Evolutionary conservation across 2,113 vertebrate genomes (phyloP).

Genomic region (Brachyhypopomus gauderio): DNA sequence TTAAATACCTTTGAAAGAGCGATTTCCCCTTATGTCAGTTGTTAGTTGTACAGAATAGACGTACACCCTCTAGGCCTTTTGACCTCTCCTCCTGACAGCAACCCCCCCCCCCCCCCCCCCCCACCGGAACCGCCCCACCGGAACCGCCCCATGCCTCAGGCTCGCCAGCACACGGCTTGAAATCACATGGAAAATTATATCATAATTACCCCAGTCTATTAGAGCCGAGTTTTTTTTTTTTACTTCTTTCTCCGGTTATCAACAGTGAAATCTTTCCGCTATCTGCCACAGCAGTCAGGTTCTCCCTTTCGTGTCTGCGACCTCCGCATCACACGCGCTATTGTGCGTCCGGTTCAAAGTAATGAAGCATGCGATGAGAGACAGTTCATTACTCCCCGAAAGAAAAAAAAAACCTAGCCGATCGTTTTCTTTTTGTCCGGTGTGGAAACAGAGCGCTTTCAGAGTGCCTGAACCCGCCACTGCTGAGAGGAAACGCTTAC

Average conservation of each 20-base stretch:
- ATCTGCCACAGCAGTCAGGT: constrained; percentile 38
- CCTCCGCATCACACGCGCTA: constrained; percentile 52
- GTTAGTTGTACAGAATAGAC: not conserved
- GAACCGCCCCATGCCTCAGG: no score
- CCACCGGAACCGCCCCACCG: no score
- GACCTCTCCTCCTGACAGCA: constrained; percentile 15
- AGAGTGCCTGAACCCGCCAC: constrained; percentile 42
- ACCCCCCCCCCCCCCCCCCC: not conserved
- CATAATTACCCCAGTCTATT: constrained; percentile 49
- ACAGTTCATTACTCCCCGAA: constrained; percentile 55
- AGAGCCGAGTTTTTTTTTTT: constrained; percentile 26
- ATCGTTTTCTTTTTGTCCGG: constrained; percentile 57
- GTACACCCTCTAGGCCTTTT: constrained; percentile 37
- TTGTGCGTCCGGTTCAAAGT: constrained; percentile 55
- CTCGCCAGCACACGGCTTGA: constrained; percentile 42
- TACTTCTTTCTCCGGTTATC: constrained; percentile 15
- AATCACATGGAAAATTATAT: constrained; percentile 56
- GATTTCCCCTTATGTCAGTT: not conserved
- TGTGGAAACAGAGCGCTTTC: constrained; percentile 49
- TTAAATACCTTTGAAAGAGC: not conserved
- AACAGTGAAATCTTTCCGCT: constrained; percentile 31
- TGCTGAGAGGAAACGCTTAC: constrained; percentile 49
- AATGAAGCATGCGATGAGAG: constrained; percentile 59
- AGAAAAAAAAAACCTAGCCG: constrained; percentile 39
- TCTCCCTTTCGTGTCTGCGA: constrained; percentile 41